phyloP scores from a whole-genome alignment of 2,888 invertebrate species.

The Vanessa cardui region DNA sequence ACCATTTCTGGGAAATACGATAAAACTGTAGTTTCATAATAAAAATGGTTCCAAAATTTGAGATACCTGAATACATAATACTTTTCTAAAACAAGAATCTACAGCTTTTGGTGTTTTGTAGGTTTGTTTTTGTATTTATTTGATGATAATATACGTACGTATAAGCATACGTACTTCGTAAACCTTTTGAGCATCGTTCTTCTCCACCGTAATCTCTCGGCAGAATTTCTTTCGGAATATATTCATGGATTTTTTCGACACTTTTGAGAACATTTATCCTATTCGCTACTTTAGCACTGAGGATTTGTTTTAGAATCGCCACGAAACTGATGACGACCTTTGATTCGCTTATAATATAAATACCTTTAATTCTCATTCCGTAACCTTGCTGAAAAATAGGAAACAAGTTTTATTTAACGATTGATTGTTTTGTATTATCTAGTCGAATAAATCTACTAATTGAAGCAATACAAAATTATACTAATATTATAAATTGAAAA shows the following conservation, averaged over 20 bases:
- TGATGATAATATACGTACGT: neutral
- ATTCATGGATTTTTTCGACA: slow-evolving; percentile 47
- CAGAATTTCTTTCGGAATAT: slow-evolving; percentile 51
- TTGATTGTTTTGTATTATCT: no score
- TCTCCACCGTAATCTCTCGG: slow-evolving; percentile 64
- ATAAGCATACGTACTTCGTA: slow-evolving; percentile 49
- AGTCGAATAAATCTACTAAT: no score
- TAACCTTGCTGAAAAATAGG: slow-evolving; percentile 59
- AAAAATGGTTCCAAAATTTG: neutral
- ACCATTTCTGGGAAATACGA: no score
- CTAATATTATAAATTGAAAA: no score
- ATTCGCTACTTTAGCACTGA: slow-evolving; percentile 53
- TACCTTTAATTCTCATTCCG: slow-evolving; percentile 57
- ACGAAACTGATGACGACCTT: slow-evolving; percentile 53
- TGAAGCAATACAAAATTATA: no score
- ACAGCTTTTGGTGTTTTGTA: no score
- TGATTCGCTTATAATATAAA: slow-evolving; percentile 56
- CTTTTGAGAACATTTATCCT: slow-evolving; percentile 52
- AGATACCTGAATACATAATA: no score
- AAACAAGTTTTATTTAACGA: no score
- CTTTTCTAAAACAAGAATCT: no score
- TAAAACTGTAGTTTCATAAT: no score
- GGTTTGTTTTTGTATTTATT: no score
- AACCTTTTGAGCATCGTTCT: slow-evolving; percentile 47
- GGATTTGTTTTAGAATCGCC: slow-evolving; percentile 52